Evolutionary conservation across 2,113 vertebrate genomes (phyloP).

Genomic region (Spermophilus dauricus): DNA sequence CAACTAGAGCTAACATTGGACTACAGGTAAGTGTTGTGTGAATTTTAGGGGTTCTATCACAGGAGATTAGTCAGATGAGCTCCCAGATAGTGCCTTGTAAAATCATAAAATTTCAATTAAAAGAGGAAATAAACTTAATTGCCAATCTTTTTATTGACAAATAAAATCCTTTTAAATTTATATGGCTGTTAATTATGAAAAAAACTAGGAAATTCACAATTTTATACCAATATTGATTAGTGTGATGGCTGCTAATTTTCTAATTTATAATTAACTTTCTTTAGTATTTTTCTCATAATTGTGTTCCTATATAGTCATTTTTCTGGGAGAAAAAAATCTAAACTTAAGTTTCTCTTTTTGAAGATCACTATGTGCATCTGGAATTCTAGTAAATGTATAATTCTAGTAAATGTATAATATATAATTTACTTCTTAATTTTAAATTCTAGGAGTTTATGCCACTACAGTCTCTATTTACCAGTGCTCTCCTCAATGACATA

Average conservation of each 20-base stretch:
- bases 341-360: slow-evolving; percentile 59
- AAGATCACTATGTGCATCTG: background rate
- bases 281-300: slow-evolving; percentile 49
- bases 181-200: background rate
- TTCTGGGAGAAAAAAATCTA: background rate
- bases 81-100: background rate
- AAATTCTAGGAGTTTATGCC: slow-evolving; percentile 96
- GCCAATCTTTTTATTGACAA: slow-evolving; percentile 44
- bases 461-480: slow-evolving; percentile 94
- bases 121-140: slow-evolving; percentile 20
- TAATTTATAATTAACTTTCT: slow-evolving; percentile 56
- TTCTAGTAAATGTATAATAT: no score
- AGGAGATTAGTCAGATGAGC: background rate
- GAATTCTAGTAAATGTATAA: background rate
- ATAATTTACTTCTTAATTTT: slow-evolving; percentile 60
- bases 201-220: background rate
- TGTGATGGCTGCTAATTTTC: slow-evolving; percentile 52
- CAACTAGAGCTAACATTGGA: slow-evolving; percentile 93
- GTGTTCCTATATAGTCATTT: slow-evolving; percentile 47
- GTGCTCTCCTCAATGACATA: slow-evolving; percentile 95
- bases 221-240: slow-evolving; percentile 20
- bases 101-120: slow-evolving; percentile 15
- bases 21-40: slow-evolving; percentile 91
- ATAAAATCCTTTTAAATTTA: slow-evolving; percentile 56
- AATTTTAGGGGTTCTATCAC: background rate